phyloP scores from a whole-genome alignment of 2,888 invertebrate species.

The Julus scandinavius region DNA sequence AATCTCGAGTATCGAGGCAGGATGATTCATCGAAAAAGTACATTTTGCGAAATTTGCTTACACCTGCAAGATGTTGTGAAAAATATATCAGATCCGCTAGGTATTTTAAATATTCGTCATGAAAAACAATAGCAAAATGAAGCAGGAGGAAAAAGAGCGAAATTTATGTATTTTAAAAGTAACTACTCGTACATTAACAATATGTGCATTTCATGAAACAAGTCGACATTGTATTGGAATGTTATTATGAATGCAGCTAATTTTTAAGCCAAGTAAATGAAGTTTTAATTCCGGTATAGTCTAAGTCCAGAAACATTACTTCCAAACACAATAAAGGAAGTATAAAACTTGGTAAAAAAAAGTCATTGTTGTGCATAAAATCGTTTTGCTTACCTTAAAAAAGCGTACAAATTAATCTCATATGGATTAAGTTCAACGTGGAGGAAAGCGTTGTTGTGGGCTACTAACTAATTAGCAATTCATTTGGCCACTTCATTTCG shows the following conservation, averaged over 20 bases:
- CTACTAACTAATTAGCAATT: conserved; percentile 40
- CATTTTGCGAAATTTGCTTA: neutral
- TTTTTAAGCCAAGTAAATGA: too few relatives aligned
- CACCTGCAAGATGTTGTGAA: neutral
- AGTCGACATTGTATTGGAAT: too few relatives aligned
- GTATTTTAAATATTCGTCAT: too few relatives aligned
- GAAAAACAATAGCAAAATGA: too few relatives aligned
- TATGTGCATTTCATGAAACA: too few relatives aligned
- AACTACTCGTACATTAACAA: too few relatives aligned
- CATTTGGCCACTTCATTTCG: neutral
- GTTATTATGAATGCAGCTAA: too few relatives aligned
- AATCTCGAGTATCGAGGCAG: neutral
- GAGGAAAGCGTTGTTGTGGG: neutral
- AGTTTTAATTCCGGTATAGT: too few relatives aligned
- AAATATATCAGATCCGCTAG: neutral
- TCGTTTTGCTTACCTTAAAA: neutral
- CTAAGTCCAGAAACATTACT: neutral
- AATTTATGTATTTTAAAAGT: too few relatives aligned
- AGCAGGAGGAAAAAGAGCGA: too few relatives aligned
- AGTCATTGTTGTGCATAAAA: neutral
- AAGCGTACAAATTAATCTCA: neutral
- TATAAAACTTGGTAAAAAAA: neutral
- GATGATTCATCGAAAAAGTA: neutral
- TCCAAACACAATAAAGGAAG: neutral
- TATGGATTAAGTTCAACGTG: neutral